Percentiles rank a stretch among this genome's conserved stretches.
phyloP scores from a whole-genome alignment of 2,113 vertebrate species.

The Salvator merianae region DNA sequence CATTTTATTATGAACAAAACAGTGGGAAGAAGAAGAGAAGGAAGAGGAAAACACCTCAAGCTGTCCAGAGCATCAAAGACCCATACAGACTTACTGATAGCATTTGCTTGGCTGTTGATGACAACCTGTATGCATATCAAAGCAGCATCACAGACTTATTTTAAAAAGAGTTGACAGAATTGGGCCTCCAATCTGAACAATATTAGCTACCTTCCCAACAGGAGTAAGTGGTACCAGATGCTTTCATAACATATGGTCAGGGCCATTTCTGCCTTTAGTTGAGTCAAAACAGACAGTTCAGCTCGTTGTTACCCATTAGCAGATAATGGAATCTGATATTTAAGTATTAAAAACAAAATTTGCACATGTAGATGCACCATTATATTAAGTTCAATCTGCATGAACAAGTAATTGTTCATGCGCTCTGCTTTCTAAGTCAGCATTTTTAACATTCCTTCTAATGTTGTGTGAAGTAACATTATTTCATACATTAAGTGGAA shows the following conservation, averaged over 20 bases:
- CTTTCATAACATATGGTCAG: background rate
- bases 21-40: background rate
- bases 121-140: constrained; percentile 12
- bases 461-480: background rate
- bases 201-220: constrained; percentile 6
- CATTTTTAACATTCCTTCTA: background rate
- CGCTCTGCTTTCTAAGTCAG: too few relatives aligned
- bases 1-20: background rate
- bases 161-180: constrained; percentile 41
- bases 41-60: constrained; percentile 21
- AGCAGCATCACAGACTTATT: constrained; percentile 23
- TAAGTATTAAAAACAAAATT: too few relatives aligned
- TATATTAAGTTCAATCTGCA: too few relatives aligned
- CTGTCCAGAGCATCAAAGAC: background rate
- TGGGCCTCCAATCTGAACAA: constrained; percentile 19
- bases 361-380: too few relatives aligned
- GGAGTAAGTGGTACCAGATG: background rate
- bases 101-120: background rate
- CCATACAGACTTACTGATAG: background rate
- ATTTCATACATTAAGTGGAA: too few relatives aligned
- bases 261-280: constrained; percentile 4
- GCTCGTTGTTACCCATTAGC: background rate
- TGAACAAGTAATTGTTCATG: too few relatives aligned
- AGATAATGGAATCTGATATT: background rate
- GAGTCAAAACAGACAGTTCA: background rate